Evolutionary conservation across 2,888 invertebrate genomes (phyloP), one percentile per base, ranked within the genome.

Genomic region (Ischnus inquisitorius): DNA sequence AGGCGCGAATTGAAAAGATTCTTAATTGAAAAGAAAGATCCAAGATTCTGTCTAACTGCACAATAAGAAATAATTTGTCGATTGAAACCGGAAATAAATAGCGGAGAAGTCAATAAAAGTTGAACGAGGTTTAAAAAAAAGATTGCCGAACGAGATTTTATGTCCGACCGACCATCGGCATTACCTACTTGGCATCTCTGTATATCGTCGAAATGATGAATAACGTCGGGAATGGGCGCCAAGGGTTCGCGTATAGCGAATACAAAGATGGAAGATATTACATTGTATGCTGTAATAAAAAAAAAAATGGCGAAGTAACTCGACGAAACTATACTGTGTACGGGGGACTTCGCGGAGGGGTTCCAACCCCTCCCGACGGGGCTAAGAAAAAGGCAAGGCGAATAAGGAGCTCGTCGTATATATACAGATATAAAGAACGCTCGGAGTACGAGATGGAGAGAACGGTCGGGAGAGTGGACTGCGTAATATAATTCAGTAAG

Each of bases 401-500:
- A 72, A 82, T 80, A 85, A 84, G 83, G 76, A 76, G 65, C 68
- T 69, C 72, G 64, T 62, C 14, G 43, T 43, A 46, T 64, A n/a
- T 68, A 46, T 43, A 48, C 51, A 78, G 34, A 57, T 51, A 60
- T n/a, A 43, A 46, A 64, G 46, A 69, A 65, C 41, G 60, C 12
- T 22, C 67, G 48, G 28, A 62, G 72, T 62, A 64, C 65, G 22
- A 62, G 72, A 79, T 43, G 48, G 48, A 41, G 65, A 79, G 80
- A 67, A 75, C 82, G 84, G 84, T 83, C 77, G 86, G 85, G 72
- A 86, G 87, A 89, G 88, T 87, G 89, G 89, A 88, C 91, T 90
- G 89, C 89, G 90, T 93, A 93, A 92, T 93, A 92, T 92, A 92
- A 93, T 93, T 93, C 93, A 90, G 92, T 92, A 93, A 93, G 92